Conservation (phyloP, 2,113 vertebrate species). For the Scomber scombrus region DNA sequence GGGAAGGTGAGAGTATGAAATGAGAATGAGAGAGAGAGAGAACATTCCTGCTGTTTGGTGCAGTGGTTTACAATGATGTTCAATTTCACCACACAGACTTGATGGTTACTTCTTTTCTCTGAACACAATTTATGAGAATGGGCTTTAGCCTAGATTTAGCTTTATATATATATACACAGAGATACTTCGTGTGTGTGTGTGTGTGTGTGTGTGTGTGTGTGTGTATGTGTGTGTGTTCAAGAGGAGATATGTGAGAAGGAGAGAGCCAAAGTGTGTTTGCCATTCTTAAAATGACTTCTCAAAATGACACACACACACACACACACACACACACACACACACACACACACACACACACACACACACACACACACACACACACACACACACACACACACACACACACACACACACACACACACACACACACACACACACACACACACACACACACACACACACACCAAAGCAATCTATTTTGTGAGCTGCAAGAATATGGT, state of each 20-base stretch:
- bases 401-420: slow-evolving; percentile 22
- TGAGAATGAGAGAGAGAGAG: background rate
- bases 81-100: slow-evolving; percentile 57
- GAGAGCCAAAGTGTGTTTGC: slow-evolving; percentile 8
- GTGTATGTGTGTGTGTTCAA: background rate
- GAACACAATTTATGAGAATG: slow-evolving; percentile 63
- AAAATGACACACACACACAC: slow-evolving; percentile 32
- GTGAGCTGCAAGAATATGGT: slow-evolving; percentile 73
- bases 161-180: slow-evolving; percentile 46
- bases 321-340: background rate
- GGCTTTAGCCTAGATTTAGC: slow-evolving; percentile 44
- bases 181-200: slow-evolving; percentile 8
- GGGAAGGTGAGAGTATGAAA: slow-evolving; percentile 17
- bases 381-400: too few species aligned
- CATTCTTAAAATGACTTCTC: slow-evolving; percentile 66
- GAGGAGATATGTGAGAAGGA: slow-evolving; percentile 1
- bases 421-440: slow-evolving; percentile 10
- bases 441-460: slow-evolving; percentile 39
- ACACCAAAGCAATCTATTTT: slow-evolving; percentile 68
- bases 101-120: slow-evolving; percentile 60
- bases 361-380: background rate
- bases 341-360: too few species aligned
- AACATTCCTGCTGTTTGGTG: slow-evolving; percentile 20
- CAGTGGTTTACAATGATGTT: slow-evolving; percentile 65
- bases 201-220: slow-evolving; percentile 3